Percentiles rank a stretch among this genome's conserved stretches.
Conservation (phyloP, 1,140 invertebrate genomes). For the Lasaia peninsularis region DNA sequence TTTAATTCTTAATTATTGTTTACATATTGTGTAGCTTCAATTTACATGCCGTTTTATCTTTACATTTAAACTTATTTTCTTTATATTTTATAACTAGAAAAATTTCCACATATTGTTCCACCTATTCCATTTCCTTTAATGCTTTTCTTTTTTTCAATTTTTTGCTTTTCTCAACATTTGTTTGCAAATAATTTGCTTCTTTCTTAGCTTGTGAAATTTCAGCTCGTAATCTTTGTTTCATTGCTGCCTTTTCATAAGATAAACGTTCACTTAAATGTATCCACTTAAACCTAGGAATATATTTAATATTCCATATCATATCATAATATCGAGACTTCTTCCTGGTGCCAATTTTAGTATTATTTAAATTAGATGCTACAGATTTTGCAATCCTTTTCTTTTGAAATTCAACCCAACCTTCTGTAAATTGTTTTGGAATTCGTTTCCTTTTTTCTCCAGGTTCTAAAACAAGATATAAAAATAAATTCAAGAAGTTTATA, state of each 20-base stretch:
- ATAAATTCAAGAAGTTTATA: neutral
- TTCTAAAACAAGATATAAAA: constrained; percentile 46
- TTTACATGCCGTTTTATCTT: too few relatives aligned
- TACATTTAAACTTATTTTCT: too few relatives aligned
- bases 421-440: constrained; percentile 84
- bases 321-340: constrained; percentile 93
- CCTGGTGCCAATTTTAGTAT: constrained; percentile 90
- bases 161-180: constrained; percentile 89
- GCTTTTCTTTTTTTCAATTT: constrained; percentile 79
- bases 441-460: constrained; percentile 79
- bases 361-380: constrained; percentile 90
- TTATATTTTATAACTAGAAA: too few relatives aligned
- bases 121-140: constrained; percentile 2
- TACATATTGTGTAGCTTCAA: too few relatives aligned
- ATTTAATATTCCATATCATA: constrained; percentile 96
- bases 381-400: constrained; percentile 92
- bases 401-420: constrained; percentile 98
- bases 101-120: too few relatives aligned
- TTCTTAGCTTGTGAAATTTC: constrained; percentile 95
- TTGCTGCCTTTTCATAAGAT: constrained; percentile 93
- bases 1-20: too few relatives aligned
- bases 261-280: constrained; percentile 94
- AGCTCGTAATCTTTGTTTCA: constrained; percentile 89
- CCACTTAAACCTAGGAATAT: constrained; percentile 97
- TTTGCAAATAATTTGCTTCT: constrained; percentile 91